A percentile compares a stretch with the other conserved stretches of the same genome.
Evolutionary conservation across 2,888 invertebrate species (phyloP).

Genomic region (Cremastinae sp.): DNA sequence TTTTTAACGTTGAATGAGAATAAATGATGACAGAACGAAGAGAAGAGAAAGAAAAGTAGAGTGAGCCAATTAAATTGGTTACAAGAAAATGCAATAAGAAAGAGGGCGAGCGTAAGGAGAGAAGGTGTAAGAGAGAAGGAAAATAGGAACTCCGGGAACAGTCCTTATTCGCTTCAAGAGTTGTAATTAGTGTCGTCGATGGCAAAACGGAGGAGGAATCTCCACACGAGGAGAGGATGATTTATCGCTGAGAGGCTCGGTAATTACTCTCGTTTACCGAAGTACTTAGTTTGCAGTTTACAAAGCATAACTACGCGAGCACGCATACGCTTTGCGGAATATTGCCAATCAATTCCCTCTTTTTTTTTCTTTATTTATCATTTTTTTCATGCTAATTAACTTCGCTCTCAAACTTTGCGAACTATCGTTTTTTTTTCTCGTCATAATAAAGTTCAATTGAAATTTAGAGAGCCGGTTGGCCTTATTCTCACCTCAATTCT

Average conservation of each 20-base stretch:
- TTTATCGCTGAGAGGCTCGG: conserved; percentile 60
- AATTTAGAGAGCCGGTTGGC: no score
- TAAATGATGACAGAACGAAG: no score
- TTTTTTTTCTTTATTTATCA: not conserved
- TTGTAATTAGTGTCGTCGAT: conserved; percentile 65
- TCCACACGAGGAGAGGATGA: conserved; percentile 58
- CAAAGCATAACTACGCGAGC: conserved; percentile 33
- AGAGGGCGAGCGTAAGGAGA: conserved; percentile 21
- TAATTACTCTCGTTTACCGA: conserved; percentile 62
- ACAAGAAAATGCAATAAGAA: conserved; percentile 44
- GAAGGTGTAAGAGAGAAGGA: conserved; percentile 16
- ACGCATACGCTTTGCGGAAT: conserved; percentile 22
- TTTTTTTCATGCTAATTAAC: no score
- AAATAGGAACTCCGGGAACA: conserved; percentile 31
- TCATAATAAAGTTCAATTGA: no score
- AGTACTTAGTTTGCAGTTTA: conserved; percentile 50
- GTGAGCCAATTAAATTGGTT: conserved; percentile 56
- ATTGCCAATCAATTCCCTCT: conserved; percentile 3
- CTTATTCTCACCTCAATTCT: no score
- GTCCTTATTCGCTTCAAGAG: conserved; percentile 42
- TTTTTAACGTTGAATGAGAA: no score
- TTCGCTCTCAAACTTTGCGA: no score
- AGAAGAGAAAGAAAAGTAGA: conserved; percentile 27
- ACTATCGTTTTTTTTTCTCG: not conserved
- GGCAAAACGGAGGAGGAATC: conserved; percentile 37